Evolutionary conservation across 1,140 invertebrate species (phyloP).

Genomic region (Diuraphis noxia): DNA sequence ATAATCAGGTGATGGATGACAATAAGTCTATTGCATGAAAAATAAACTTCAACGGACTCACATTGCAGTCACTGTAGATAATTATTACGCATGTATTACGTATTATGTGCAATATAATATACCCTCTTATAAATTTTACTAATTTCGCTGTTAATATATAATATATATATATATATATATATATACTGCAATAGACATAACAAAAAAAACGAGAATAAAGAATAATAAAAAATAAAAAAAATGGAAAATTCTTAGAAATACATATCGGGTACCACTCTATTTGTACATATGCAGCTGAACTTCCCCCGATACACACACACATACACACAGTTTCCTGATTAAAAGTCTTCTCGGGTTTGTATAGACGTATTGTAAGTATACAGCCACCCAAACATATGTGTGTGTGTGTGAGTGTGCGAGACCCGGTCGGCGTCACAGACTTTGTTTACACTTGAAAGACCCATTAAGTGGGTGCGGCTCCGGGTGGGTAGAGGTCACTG

Average conservation of each 20-base stretch:
- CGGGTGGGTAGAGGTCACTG: not conserved
- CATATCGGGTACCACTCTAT: not conserved
- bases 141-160: not conserved
- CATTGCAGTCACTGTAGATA: not conserved
- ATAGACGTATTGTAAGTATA: not conserved
- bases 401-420: not conserved
- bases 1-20: not conserved
- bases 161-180: not conserved
- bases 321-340: not conserved
- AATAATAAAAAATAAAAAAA: not conserved
- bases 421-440: not conserved
- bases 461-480: not conserved
- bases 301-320: not conserved
- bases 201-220: not conserved
- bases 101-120: not conserved
- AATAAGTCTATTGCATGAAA: not conserved
- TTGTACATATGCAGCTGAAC: not conserved
- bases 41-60: not conserved
- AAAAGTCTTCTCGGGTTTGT: not conserved
- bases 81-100: not conserved
- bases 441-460: slow-evolving; percentile 36
- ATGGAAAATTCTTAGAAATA: not conserved
- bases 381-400: too few species aligned
- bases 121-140: too few species aligned
- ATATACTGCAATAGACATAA: not conserved